These are phyloP conservation scores for Synanthedon vespiformis DNA, from an alignment of 2,888 invertebrate species.

Conservation along the genomic window DNA sequence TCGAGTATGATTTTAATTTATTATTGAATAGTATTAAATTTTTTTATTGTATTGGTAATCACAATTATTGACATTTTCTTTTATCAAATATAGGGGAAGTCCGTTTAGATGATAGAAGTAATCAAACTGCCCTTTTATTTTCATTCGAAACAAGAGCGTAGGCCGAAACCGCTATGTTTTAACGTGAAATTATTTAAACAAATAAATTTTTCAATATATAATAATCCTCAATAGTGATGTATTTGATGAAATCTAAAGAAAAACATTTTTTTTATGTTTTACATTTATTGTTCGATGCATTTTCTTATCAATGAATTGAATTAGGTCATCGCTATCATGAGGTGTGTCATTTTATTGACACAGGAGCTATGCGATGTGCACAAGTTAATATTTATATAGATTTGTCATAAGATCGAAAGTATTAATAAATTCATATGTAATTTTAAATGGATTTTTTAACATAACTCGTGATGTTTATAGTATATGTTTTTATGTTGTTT, in stretches of 20 bases:
- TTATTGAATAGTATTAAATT: background rate
- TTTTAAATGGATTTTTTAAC: background rate
- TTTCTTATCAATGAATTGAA: background rate
- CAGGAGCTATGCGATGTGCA: background rate
- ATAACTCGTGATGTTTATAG: background rate
- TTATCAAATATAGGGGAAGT: background rate
- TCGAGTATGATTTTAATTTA: background rate
- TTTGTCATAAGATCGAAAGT: background rate
- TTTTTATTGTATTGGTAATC: background rate
- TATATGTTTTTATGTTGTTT: too few species aligned
- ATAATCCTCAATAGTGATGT: too few species aligned
- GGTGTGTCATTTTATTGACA: background rate
- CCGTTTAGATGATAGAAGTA: background rate
- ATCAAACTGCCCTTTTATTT: background rate
- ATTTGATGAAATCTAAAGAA: too few species aligned
- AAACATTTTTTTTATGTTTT: too few species aligned
- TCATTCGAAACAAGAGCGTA: background rate
- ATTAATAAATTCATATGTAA: background rate
- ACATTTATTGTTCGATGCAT: background rate
- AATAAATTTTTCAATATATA: background rate
- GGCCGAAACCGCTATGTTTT: background rate
- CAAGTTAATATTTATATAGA: background rate
- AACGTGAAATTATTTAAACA: background rate
- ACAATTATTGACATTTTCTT: background rate
- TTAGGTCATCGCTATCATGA: background rate